Base-by-base conservation (phyloP, 2,888 invertebrate species). In the Morpho deidamia region DNA sequence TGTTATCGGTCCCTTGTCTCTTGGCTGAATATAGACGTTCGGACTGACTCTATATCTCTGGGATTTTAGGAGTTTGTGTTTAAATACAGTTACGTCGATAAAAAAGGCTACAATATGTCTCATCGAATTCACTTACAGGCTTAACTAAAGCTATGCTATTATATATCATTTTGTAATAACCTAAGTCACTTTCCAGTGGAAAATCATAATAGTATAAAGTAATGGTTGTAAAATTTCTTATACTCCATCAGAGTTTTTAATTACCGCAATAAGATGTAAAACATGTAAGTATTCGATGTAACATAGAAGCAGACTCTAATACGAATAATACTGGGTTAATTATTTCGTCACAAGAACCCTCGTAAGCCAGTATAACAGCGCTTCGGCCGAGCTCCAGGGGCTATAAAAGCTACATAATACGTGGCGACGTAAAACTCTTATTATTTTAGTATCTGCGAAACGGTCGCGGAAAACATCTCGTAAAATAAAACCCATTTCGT, bases 1-100 rank as follows among this genome's bases (percentile, higher is more conserved):
- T 89, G 87, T 89, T 88, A 89, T 87, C 89, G 87, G 89, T 86
- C 88, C 87, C 89, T 86, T 87, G 89, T 87, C 86, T 86, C 84
- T 76, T 73, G 75, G 77, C 74, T 72, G 81, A 83, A 88, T 86
- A 84, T 84, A 87, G 87, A 85, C 85, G 82, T 88, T 81, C 81
- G 74, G 73, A 67, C 72, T 67, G 68, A 69, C 65, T 76, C 73
- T 80, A 79, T 79, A 80, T 83, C 74, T 77, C 68, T 62, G 77
- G 76, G 82, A 85, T 83, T 84, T 78, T 68, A 72, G 70, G 68
- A 70, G 70, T 71, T 68, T 63, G 65, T 57, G 64, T 59, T 53
- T 55, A 14, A 53, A 56, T n/a, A 59, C 53, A 43, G 23, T 53
- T 44, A 45, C 35, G 42, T 35, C 34, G 38, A 34, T 11, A 44